These are phyloP conservation scores for Pseudorasbora parva DNA, from an alignment of 2,113 vertebrate species.

Conservation along the genomic window DNA sequence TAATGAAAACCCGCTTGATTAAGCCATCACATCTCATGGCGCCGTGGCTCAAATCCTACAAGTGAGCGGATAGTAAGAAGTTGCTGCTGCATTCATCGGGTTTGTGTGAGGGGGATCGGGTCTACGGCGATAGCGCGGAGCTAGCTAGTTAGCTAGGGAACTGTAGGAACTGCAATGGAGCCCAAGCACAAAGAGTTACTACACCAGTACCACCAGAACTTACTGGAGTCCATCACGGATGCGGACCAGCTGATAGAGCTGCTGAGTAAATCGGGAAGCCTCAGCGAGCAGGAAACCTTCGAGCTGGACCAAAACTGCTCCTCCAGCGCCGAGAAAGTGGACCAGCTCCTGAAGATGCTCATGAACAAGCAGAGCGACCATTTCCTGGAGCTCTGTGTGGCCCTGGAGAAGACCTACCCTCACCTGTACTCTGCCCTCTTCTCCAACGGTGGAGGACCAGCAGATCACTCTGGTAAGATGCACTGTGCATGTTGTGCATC, in stretches of 20 bases:
- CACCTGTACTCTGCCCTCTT: conserved; percentile 90
- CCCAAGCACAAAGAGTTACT: conserved; percentile 95
- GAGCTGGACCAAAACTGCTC: conserved; percentile 85
- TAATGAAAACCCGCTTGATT: conserved; percentile 73
- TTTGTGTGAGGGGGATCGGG: conserved; percentile 63
- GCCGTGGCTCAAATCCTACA: conserved; percentile 73
- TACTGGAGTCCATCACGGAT: conserved; percentile 91
- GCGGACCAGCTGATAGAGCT: conserved; percentile 88
- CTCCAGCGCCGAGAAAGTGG: conserved; percentile 85
- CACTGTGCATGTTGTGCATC: background rate
- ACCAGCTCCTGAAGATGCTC: conserved; percentile 92
- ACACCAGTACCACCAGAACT: conserved; percentile 91
- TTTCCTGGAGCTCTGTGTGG: conserved; percentile 92
- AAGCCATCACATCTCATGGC: conserved; percentile 71
- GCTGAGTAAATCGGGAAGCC: conserved; percentile 82
- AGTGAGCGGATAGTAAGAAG: conserved; percentile 68
- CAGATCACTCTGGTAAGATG: conserved; percentile 78
- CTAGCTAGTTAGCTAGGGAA: conserved; percentile 77
- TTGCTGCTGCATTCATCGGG: conserved; percentile 56
- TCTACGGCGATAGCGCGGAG: conserved; percentile 60
- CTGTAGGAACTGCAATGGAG: conserved; percentile 85
- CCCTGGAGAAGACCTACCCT: conserved; percentile 95
- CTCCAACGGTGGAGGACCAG: conserved; percentile 81
- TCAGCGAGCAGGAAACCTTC: conserved; percentile 82
- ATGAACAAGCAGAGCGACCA: conserved; percentile 93